Evolutionary conservation across 2,888 invertebrate species (phyloP).

Genomic region (Ceramica pisi): DNA sequence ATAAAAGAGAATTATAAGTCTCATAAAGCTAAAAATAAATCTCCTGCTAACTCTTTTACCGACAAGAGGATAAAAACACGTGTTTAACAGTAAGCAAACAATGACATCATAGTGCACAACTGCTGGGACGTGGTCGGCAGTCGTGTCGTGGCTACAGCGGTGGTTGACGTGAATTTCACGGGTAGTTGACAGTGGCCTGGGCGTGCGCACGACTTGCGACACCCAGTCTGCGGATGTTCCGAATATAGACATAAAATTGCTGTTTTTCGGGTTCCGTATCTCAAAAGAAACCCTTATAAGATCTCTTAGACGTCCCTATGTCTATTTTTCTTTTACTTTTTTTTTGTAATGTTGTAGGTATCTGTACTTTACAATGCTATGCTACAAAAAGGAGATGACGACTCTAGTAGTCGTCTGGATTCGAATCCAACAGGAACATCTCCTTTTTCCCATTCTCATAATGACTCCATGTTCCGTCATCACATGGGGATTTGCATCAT

Average conservation of each 20-base stretch:
- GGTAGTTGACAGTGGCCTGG: conserved; percentile 65
- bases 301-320: neutral
- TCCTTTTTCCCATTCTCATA: too few species aligned
- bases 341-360: too few species aligned
- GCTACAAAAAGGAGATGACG: neutral
- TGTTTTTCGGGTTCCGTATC: neutral
- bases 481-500: too few species aligned
- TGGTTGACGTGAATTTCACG: conserved; percentile 69
- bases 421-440: too few species aligned
- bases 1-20: too few species aligned
- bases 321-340: too few species aligned
- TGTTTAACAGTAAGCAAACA: conserved; percentile 19
- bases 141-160: conserved; percentile 39
- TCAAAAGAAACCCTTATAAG: neutral
- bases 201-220: conserved; percentile 57
- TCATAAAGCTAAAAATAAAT: too few species aligned
- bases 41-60: too few species aligned
- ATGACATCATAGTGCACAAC: conserved; percentile 28
- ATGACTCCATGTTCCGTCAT: too few species aligned
- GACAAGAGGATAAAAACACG: too few species aligned
- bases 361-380: too few species aligned
- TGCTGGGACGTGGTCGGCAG: conserved; percentile 26
- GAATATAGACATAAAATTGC: conserved; percentile 8
- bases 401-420: too few species aligned
- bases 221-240: conserved; percentile 21